Evolutionary conservation across 2,113 vertebrate genomes (phyloP).

Genomic region (Lates calcarifer): DNA sequence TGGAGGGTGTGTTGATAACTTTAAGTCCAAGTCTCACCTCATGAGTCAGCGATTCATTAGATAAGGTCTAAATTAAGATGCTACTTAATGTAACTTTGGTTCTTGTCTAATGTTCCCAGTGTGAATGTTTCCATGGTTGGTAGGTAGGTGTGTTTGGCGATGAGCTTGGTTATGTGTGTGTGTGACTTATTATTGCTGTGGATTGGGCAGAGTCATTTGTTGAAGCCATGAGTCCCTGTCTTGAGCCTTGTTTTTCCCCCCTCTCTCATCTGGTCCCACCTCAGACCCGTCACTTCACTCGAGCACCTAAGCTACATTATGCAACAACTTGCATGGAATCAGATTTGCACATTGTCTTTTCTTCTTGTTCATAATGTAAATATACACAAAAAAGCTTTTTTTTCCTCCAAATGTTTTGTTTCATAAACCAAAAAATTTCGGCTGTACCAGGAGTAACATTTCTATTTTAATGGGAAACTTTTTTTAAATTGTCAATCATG

Average conservation of each 20-base stretch:
- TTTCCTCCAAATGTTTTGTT: slow-evolving; percentile 54
- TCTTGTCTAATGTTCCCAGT: slow-evolving; percentile 17
- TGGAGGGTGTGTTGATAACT: background rate
- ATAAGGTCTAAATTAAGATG: slow-evolving; percentile 18
- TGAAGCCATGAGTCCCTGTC: slow-evolving; percentile 26
- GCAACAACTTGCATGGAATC: slow-evolving; percentile 74
- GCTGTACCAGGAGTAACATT: slow-evolving; percentile 48
- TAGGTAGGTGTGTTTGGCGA: background rate
- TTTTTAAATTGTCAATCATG: slow-evolving; percentile 70
- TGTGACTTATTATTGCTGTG: slow-evolving; percentile 15
- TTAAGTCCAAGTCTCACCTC: background rate
- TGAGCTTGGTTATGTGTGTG: slow-evolving; percentile 8
- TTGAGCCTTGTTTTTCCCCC: background rate
- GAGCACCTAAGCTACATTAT: slow-evolving; percentile 68
- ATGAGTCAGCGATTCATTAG: background rate
- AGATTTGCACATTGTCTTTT: slow-evolving; percentile 79
- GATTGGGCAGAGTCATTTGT: slow-evolving; percentile 10
- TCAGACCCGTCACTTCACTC: slow-evolving; percentile 20
- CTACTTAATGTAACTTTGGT: slow-evolving; percentile 16
- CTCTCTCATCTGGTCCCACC: background rate
- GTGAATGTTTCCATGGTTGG: slow-evolving; percentile 24
- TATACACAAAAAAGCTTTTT: slow-evolving; percentile 48
- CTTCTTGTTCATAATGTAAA: slow-evolving; percentile 70
- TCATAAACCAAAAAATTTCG: slow-evolving; percentile 69
- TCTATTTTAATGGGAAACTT: slow-evolving; percentile 62